These are phyloP conservation scores for Caradrina kadenii DNA, from an alignment of 2,888 invertebrate species.

Conservation along the genomic window DNA sequence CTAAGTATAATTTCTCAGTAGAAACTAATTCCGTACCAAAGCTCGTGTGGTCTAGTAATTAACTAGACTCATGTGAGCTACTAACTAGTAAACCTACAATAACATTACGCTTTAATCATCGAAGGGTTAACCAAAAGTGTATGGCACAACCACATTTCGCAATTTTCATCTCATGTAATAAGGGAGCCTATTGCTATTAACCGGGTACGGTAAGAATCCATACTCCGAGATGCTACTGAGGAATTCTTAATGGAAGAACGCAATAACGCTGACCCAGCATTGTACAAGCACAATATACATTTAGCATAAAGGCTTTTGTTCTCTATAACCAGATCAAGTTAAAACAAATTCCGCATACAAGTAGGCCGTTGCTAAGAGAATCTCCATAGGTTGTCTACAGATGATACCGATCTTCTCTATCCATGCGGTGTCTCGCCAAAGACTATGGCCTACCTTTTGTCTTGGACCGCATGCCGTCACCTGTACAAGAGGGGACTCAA, in stretches of 20 bases:
- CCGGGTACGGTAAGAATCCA: no score
- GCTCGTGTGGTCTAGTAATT: slow-evolving; percentile 42
- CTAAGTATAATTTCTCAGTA: slow-evolving; percentile 18
- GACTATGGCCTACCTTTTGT: neutral
- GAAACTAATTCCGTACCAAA: neutral
- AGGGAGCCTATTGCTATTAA: neutral
- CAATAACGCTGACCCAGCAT: neutral
- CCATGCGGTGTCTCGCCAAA: neutral
- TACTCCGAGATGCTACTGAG: neutral
- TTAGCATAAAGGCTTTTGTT: no score
- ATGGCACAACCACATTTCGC: neutral
- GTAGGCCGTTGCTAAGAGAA: no score
- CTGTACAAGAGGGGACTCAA: no score
- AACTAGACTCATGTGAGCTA: slow-evolving; percentile 10
- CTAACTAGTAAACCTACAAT: slow-evolving; percentile 2
- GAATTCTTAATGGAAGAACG: neutral
- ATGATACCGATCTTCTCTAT: neutral
- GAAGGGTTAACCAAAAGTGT: neutral
- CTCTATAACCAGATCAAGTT: no score
- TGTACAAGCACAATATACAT: neutral
- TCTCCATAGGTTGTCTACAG: neutral
- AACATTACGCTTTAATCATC: neutral
- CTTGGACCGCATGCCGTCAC: neutral
- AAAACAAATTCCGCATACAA: no score
- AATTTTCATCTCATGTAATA: neutral